A percentile compares a stretch with the other conserved stretches of the same genome.
These are phyloP conservation scores for Brachyhypopomus gauderio DNA, from an alignment of 2,113 vertebrate species.

Conservation along the genomic window DNA sequence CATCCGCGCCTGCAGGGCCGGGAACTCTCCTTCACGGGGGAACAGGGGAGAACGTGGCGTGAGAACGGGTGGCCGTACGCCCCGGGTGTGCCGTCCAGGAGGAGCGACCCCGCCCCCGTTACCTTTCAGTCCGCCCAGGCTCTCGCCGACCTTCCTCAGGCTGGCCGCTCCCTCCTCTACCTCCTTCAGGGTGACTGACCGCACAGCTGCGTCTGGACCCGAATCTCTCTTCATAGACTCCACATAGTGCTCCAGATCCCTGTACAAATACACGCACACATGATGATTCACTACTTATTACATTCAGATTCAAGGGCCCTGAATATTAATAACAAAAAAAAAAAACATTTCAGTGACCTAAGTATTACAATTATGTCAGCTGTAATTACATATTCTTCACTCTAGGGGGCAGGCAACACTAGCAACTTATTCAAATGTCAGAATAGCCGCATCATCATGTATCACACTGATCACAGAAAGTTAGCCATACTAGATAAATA, in stretches of 20 bases:
- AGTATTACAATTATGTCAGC: no score
- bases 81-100: neutral
- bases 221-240: conserved; percentile 84
- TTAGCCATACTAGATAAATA: no score
- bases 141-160: conserved; percentile 91
- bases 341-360: no score
- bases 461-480: no score
- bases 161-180: conserved; percentile 92
- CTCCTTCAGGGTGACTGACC: conserved; percentile 84
- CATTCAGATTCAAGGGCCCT: no score
- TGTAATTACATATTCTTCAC: conserved; percentile 1
- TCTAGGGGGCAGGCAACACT: conserved; percentile 31
- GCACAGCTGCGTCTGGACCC: conserved; percentile 56
- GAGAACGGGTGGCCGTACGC: no score
- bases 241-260: conserved; percentile 89
- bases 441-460: neutral
- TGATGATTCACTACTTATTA: neutral
- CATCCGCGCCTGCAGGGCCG: conserved; percentile 88
- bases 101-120: neutral
- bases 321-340: no score
- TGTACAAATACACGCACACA: conserved; percentile 56
- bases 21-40: conserved; percentile 84
- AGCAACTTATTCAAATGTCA: neutral
- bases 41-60: neutral
- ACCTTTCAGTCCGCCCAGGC: conserved; percentile 92